Evolutionary conservation across 2,888 invertebrate species (phyloP).

Genomic region (Lutraria lutraria): DNA sequence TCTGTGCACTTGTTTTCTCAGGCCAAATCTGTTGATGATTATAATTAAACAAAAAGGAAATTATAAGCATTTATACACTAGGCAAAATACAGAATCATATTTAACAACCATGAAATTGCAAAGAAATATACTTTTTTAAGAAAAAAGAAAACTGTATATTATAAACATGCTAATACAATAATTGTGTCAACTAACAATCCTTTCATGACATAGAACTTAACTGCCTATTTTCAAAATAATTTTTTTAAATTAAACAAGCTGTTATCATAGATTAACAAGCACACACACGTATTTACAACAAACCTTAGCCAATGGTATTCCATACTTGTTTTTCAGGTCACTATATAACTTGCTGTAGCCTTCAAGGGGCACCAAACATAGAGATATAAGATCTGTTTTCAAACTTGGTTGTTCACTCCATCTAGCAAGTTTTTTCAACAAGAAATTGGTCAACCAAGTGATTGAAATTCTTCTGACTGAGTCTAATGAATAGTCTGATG

Average conservation of each 20-base stretch:
- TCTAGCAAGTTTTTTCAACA: slow-evolving; percentile 81
- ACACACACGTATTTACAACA: background rate
- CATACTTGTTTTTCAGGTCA: slow-evolving; percentile 93
- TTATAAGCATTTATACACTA: background rate
- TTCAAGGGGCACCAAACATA: slow-evolving; percentile 90
- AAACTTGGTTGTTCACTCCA: slow-evolving; percentile 82
- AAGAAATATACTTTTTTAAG: too few species aligned
- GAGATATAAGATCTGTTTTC: slow-evolving; percentile 87
- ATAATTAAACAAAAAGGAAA: background rate
- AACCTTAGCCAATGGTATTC: slow-evolving; percentile 91
- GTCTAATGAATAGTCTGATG: slow-evolving; percentile 48
- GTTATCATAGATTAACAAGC: background rate
- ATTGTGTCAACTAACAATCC: too few species aligned
- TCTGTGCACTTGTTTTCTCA: slow-evolving; percentile 96
- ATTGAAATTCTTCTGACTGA: slow-evolving; percentile 67
- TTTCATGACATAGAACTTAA: too few species aligned
- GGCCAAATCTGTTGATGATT: slow-evolving; percentile 90
- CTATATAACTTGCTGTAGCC: slow-evolving; percentile 92
- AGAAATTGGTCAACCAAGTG: slow-evolving; percentile 80
- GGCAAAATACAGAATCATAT: background rate
- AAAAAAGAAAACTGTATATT: too few species aligned
- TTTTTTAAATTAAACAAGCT: too few species aligned
- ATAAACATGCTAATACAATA: too few species aligned
- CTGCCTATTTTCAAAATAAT: too few species aligned
- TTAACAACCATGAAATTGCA: background rate